Evolutionary conservation across 2,113 vertebrate species (phyloP), one percentile per base, ranked within the genome.

Genomic region (Forbesichthys agassizii): DNA sequence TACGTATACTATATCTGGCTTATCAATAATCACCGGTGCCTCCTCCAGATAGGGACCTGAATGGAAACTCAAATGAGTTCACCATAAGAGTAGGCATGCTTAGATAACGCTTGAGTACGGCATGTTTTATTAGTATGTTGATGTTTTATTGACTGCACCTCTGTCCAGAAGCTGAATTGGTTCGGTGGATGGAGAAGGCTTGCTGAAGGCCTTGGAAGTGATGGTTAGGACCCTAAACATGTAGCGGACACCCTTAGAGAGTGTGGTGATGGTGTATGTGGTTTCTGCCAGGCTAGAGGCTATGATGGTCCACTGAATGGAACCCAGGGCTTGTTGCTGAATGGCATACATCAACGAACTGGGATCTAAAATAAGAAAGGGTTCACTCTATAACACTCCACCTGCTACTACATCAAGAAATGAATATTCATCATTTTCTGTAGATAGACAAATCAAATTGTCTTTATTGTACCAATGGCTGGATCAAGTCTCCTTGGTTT

Each of bases 271-370:
- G 0, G 86, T 94, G 87, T 93, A 95, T 49, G 64, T 85, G 2
- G 94, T 96, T 36, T 95, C 92, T 78, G 75, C 93, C 78, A 99
- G 87, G 0, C 94, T 93, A 0, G 93, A 90, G 4, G 90, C 95
- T 55, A 99, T 92, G 13, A 93, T 94, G 5, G 92, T 95, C 98
- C 98, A 99, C 86, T 99, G 96, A 57, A 91, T 95, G 0, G 94
- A 95, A 65, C 96, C 97, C 62, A 98, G 73, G 13, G 95, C 93
- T 89, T 99, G 97, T 86, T 98, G 96, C 81, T 99, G 98, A 70
- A 99, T 90, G 0, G 94, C 92, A 11, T 98, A 99, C 74, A 96
- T 96, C 88, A 99, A 80, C 0, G 94, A 91, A 9, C 78, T 91
- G 9, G 94, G 93, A 68, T 98, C 98, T 99, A 89, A 14, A 66